Percentiles rank a stretch among this genome's conserved stretches.
phyloP scores from a whole-genome alignment of 2,113 vertebrate species.

The Eretmochelys imbricata region DNA sequence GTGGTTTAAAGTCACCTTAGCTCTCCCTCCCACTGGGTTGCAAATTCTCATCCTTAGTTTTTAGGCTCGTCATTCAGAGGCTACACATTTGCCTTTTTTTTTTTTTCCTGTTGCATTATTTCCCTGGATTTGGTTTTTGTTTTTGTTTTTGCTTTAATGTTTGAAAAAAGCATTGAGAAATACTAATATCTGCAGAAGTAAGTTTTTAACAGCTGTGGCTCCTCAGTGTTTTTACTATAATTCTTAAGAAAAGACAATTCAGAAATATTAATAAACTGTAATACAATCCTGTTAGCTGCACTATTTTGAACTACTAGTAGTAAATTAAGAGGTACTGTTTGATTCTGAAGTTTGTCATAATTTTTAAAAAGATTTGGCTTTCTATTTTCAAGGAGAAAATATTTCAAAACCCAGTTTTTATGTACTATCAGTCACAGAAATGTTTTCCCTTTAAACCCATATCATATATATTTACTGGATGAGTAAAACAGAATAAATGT shows the following conservation, averaged over 20 bases:
- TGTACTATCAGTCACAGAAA: not conserved
- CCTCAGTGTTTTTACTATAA: not conserved
- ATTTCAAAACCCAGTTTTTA: not conserved
- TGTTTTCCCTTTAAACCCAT: not conserved
- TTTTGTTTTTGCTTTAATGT: slow-evolving; percentile 57
- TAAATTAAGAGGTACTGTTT: not conserved
- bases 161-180: slow-evolving; percentile 71
- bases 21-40: not conserved
- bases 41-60: not conserved
- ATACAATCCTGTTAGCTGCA: not conserved
- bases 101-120: not conserved
- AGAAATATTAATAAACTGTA: not conserved
- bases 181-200: not conserved
- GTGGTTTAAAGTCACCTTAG: not conserved
- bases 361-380: not conserved
- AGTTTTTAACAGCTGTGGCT: not conserved
- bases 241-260: not conserved
- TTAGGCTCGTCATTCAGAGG: slow-evolving; percentile 74
- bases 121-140: not conserved
- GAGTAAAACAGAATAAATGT: not conserved
- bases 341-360: not conserved
- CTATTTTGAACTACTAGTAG: not conserved
- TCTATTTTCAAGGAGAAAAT: not conserved
- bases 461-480: not conserved
- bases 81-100: slow-evolving; percentile 73